Conservation (phyloP, 2,797 vertebrate species). For the Gallirallus australis region DNA sequence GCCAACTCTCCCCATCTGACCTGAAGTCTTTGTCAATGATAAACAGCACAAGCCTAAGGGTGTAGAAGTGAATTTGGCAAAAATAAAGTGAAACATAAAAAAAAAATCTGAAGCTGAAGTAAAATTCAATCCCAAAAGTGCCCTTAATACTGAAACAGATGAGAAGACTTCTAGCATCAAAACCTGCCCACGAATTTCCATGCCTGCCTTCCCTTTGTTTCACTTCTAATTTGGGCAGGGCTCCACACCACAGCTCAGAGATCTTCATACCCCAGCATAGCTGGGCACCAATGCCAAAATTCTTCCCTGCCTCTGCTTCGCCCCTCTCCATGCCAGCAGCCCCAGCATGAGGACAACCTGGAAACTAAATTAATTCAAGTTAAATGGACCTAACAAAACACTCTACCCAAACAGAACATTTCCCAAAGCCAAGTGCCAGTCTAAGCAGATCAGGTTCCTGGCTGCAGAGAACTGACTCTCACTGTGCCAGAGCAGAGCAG, state of each 20-base stretch:
- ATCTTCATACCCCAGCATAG: not conserved
- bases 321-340: not conserved
- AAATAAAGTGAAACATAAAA: not conserved
- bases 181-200: not conserved
- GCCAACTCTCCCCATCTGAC: not conserved
- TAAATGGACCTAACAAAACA: not conserved
- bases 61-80: not conserved
- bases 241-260: not conserved
- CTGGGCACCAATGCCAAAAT: not conserved
- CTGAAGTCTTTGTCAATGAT: not conserved
- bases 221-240: not conserved
- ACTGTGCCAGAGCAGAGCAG: not conserved
- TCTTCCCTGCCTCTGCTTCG: not conserved
- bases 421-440: not conserved
- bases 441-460: not conserved
- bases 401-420: not conserved
- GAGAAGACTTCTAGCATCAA: not conserved
- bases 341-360: not conserved
- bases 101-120: not conserved
- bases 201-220: not conserved
- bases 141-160: not conserved
- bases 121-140: not conserved
- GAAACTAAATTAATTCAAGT: not conserved
- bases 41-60: not conserved
- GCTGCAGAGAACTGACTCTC: not conserved